Percentiles rank a stretch among this genome's conserved stretches.
Conservation (phyloP, 2,113 vertebrate species). For the Zosterops borbonicus region DNA sequence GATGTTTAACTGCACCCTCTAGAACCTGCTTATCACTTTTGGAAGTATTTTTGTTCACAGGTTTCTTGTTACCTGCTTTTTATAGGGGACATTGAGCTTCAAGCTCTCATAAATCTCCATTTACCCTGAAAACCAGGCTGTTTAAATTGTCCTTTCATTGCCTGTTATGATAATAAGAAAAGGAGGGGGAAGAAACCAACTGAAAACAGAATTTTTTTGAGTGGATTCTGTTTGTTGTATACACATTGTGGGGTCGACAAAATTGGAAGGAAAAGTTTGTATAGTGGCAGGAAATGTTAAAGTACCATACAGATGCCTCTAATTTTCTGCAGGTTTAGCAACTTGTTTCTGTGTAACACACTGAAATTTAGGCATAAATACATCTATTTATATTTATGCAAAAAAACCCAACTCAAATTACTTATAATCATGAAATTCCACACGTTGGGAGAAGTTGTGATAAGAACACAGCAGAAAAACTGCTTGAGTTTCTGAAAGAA, state of each 20-base stretch:
- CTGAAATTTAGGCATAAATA: neutral
- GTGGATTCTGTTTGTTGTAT: neutral
- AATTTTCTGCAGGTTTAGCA: conserved; percentile 19
- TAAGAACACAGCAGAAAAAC: neutral
- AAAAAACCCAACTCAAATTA: neutral
- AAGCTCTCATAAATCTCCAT: neutral
- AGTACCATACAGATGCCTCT: neutral
- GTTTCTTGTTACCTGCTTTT: conserved; percentile 11
- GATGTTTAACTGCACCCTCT: neutral
- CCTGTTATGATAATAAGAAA: neutral
- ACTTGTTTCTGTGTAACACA: neutral
- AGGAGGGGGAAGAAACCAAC: neutral
- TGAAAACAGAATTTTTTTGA: conserved; percentile 11
- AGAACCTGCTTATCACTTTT: neutral
- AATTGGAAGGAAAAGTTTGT: conserved; percentile 1
- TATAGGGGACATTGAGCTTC: neutral
- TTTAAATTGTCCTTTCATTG: conserved; percentile 2
- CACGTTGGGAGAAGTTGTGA: neutral
- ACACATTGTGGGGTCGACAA: neutral
- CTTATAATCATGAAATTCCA: neutral
- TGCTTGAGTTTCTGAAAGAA: neutral
- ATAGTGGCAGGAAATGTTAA: neutral
- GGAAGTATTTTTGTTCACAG: neutral
- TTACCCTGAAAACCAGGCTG: neutral
- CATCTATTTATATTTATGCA: neutral